These are phyloP conservation scores for Lordiphosa andalusiaca DNA, from an alignment of 2,888 invertebrate species.

Conservation along the genomic window DNA sequence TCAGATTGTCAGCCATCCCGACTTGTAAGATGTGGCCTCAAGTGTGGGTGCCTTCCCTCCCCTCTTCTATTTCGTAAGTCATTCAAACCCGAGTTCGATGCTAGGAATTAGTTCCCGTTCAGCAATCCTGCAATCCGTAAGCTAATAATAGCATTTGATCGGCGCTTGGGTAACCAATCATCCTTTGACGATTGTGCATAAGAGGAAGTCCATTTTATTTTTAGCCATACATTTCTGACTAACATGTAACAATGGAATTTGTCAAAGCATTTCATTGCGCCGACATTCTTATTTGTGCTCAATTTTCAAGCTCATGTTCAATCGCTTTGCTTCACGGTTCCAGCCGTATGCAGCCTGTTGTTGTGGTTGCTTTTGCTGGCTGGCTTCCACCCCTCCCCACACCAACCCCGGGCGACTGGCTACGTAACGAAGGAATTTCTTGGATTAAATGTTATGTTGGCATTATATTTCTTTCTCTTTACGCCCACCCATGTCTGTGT, in stretches of 20 bases:
- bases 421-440: slow-evolving; percentile 62
- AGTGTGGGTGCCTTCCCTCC: too few species aligned
- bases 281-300: neutral
- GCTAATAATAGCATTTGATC: too few species aligned
- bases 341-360: slow-evolving; percentile 7
- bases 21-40: too few species aligned
- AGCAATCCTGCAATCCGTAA: too few species aligned
- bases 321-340: slow-evolving; percentile 43
- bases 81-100: too few species aligned
- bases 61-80: too few species aligned
- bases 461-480: slow-evolving; percentile 72
- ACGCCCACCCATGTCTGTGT: slow-evolving; percentile 53
- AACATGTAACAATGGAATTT: neutral
- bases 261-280: neutral
- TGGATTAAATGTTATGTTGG: slow-evolving; percentile 75
- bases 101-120: too few species aligned
- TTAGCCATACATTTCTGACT: too few species aligned
- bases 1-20: too few species aligned
- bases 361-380: slow-evolving; percentile 16
- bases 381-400: slow-evolving; percentile 1
- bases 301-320: slow-evolving; percentile 10
- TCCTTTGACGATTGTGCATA: too few species aligned
- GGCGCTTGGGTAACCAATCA: too few species aligned
- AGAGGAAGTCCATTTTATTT: too few species aligned
- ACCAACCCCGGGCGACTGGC: slow-evolving; percentile 40